Conservation (phyloP, 2,113 vertebrate species). For the Thunnus thynnus region DNA sequence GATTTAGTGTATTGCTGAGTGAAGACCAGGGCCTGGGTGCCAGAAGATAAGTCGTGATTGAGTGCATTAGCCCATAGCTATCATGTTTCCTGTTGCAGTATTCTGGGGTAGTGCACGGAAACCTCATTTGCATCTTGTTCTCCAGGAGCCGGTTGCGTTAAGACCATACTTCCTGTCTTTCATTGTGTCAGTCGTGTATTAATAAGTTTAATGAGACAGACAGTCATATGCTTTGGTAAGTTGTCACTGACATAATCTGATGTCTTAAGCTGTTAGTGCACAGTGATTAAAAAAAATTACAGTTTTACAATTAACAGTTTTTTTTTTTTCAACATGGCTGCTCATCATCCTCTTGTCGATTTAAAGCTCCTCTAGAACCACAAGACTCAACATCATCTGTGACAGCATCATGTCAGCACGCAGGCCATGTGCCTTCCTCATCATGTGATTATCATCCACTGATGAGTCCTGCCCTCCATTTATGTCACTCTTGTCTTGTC, state of each 20-base stretch:
- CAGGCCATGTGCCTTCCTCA: neutral
- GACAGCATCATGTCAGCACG: slow-evolving; percentile 10
- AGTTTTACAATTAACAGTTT: no score
- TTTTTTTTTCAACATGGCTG: no score
- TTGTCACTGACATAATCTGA: no score
- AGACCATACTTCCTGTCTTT: slow-evolving; percentile 12
- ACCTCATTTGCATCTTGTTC: slow-evolving; percentile 17
- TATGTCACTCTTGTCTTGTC: no score
- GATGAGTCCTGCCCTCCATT: neutral
- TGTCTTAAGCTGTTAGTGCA: neutral
- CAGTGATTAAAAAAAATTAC: neutral
- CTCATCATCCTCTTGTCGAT: neutral
- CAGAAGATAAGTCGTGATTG: slow-evolving; percentile 38
- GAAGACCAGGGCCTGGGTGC: slow-evolving; percentile 7
- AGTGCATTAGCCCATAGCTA: slow-evolving; percentile 20
- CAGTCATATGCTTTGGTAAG: neutral
- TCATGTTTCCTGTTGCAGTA: slow-evolving; percentile 49
- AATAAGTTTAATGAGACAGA: neutral
- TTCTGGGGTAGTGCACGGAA: slow-evolving; percentile 17
- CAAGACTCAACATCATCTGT: slow-evolving; percentile 2
- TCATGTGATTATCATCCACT: slow-evolving; percentile 29
- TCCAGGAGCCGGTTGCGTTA: neutral
- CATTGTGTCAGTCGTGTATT: slow-evolving; percentile 9
- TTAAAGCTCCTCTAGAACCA: neutral
- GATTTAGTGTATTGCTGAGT: slow-evolving; percentile 6